Base-by-base conservation (phyloP, 2,113 vertebrate genomes). In the Xiphophorus hellerii region DNA sequence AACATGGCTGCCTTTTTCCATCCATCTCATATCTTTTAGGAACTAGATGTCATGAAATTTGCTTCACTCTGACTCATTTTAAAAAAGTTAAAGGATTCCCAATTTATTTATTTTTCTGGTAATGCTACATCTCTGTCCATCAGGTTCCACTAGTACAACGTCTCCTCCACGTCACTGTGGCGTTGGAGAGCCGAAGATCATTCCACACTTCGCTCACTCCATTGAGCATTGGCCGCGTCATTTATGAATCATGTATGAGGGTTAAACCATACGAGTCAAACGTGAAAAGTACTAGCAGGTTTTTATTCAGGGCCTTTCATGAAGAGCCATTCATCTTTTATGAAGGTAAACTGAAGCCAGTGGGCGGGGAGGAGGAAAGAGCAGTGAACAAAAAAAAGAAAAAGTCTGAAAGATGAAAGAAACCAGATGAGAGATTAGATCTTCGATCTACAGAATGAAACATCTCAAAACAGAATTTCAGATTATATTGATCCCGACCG, bases 231-330 rank as follows among this genome's bases (percentile, higher is more conserved):
- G 64, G 78, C 15, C 1, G 9, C 33, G 69, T 31, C 29, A 62
- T 10, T 51, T 62, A 81, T 87, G 44, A 85, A 87, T 78, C 80
- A 78, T 85, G 87, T 69, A 89, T 69, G 72, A 60, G 1, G 66
- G 30, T 84, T 82, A 81, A 85, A 81, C 69, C 65, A 87, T 74
- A 85, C 3, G 62, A 82, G 71, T 78, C 79, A 76, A 74, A 88
- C 85, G 76, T 76, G 66, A 87, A 35, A 72, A 22, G 78, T 73
- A 82, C 76, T 76, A 74, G 66, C 51, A 13, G 51, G 44, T 54
- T 48, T 37, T 60, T 77, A 76, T 60, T 29, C 60, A 65, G 14
- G 28, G 51, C 48, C 78, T 73, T 67, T 79, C 44, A 62, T 63
- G 70, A 73, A 71, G 28, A 73, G 37, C 54, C 61, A 22, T 90